Evolutionary conservation across 2,113 vertebrate genomes (phyloP), one percentile per base, ranked within the genome.

Genomic region (Psophia crepitans): DNA sequence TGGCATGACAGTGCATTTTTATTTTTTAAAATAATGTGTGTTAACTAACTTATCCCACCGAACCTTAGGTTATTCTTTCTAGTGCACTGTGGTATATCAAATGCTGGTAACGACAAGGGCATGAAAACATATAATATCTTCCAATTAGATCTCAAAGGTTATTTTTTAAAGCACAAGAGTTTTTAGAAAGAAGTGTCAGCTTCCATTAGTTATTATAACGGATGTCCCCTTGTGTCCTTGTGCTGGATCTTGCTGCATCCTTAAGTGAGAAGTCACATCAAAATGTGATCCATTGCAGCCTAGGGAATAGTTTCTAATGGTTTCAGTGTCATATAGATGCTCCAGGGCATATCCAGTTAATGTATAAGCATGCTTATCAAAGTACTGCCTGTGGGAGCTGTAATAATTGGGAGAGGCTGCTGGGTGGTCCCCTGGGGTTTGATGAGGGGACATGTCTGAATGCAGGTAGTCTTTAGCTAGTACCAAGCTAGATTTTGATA

Each of bases 131-230:
- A 96, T 84, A 68, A 84, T 94, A 95, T 89, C 77, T 95, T 98
- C 98, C 96, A 97, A 94, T 95, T 89, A 78, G 57, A 90, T 94
- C 89, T 88, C 91, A 95, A 97, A 95, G n/a, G 85, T 92, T 97
- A 79, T 70, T 91, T 96, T 96, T 97, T 92, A 95, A 97, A 98
- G 93, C 97, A 97, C 83, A 90, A 96, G 91, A 92, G 13, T 83
- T 89, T 95, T 96, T 93, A 96, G 80, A 83, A 96, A 98, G 96
- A 96, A 93, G 33, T 78, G 98, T 99, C 99, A 99, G 98, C 99
- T 99, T 96, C 99, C 99, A 57, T 99, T 99, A 93, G 99, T 99
- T 98, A 99, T 99, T 98, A 99, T 99, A 97, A 99, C 99, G 11
- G 99, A 99, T 87, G 99, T 99, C 97, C 99, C 99, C 97, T 99